These are phyloP conservation scores for Lateolabrax maculatus DNA, from an alignment of 2,797 vertebrate genomes.

Conservation along the genomic window DNA sequence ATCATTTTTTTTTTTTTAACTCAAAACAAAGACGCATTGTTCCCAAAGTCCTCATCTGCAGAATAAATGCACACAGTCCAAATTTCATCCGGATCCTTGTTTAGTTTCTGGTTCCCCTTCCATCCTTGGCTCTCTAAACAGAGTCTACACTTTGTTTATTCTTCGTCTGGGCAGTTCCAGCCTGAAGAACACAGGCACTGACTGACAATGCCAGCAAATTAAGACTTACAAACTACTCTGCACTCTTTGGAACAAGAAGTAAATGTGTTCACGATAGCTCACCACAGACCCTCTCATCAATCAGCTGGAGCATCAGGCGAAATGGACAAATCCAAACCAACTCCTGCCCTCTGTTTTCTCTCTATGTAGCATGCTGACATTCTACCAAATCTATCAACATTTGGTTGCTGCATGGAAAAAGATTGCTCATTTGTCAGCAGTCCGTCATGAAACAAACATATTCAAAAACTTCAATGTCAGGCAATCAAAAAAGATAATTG, in stretches of 20 bases:
- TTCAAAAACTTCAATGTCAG: slow-evolving; percentile 11
- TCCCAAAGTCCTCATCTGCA: slow-evolving; percentile 29
- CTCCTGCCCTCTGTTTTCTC: slow-evolving; percentile 34
- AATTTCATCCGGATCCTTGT: slow-evolving; percentile 41
- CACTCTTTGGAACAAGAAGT: slow-evolving; percentile 61
- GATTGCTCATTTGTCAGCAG: slow-evolving; percentile 18
- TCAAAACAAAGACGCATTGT: slow-evolving; percentile 60
- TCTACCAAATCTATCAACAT: slow-evolving; percentile 46
- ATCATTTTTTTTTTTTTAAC: slow-evolving; percentile 6
- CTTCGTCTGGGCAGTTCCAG: slow-evolving; percentile 50
- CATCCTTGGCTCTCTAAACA: slow-evolving; percentile 57
- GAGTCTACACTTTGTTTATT: slow-evolving; percentile 66
- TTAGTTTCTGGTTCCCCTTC: slow-evolving; percentile 55
- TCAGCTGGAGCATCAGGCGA: slow-evolving; percentile 52
- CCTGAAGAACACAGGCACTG: slow-evolving; percentile 50
- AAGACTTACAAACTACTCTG: slow-evolving; percentile 69
- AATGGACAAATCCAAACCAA: slow-evolving; percentile 53
- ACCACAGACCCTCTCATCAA: slow-evolving; percentile 60
- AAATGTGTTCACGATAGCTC: slow-evolving; percentile 63
- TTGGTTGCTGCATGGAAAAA: slow-evolving; percentile 24
- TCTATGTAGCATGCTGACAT: slow-evolving; percentile 21
- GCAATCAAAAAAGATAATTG: slow-evolving; percentile 47
- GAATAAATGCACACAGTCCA: slow-evolving; percentile 29
- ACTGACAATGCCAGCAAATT: slow-evolving; percentile 75
- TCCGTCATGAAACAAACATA: background rate